Base-by-base conservation (phyloP, 1,140 invertebrate species). In the Euura saliciscinereae region DNA sequence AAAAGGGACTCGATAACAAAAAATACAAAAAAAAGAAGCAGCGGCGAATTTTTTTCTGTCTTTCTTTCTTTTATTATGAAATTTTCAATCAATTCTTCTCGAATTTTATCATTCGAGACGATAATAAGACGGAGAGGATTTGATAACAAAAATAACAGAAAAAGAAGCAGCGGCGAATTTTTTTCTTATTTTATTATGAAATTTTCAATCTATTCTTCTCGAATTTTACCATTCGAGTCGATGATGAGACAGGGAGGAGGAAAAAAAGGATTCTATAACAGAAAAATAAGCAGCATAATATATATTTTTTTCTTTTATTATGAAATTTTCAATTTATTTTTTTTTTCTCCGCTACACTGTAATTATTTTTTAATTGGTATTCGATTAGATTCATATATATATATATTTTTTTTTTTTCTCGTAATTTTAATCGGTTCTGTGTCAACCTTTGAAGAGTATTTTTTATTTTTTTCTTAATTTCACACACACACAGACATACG, bases 1-100 rank as follows among this genome's bases (percentile, higher is more conserved):
- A 51, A 51, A 51, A 51, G 11, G 11, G 11, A 6, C 6, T 51
- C 1, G 11, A 51, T 51, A 51, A 51, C n/a, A 6, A n/a, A n/a
- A n/a, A n/a, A n/a, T n/a, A n/a, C n/a, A n/a, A n/a, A n/a, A n/a
- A n/a, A n/a, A n/a, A n/a, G n/a, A n/a, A n/a, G n/a, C n/a, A n/a
- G n/a, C n/a, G n/a, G n/a, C n/a, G n/a, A n/a, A n/a, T n/a, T n/a
- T n/a, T n/a, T n/a, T 51, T n/a, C n/a, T n/a, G n/a, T n/a, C n/a
- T n/a, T n/a, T n/a, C n/a, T n/a, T n/a, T 6, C 11, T 51, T 51
- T 51, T 51, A 51, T 51, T 51, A 51, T 11, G 46, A 51, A 51
- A 51, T 51, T 51, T 51, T 51, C 46, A 7, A 51, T 11, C n/a
- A n/a, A n/a, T n/a, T 70, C 80, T 90, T 71, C 91, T n/a, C n/a